Percentiles rank a stretch among this genome's conserved stretches.
These are phyloP conservation scores for Coptotermes formosanus DNA, from an alignment of 1,140 invertebrate species.

Conservation along the genomic window DNA sequence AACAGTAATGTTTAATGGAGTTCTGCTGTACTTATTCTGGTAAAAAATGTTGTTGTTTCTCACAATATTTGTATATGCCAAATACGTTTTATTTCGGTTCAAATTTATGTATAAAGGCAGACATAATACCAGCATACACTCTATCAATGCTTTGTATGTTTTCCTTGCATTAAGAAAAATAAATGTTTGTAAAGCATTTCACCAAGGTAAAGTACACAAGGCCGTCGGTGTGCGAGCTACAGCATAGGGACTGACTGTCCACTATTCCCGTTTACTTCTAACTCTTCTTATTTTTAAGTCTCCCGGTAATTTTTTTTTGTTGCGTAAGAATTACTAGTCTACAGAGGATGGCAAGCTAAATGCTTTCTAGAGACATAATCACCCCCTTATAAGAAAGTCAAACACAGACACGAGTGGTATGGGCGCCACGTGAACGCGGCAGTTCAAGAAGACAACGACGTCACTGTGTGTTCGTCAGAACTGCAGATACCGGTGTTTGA, in stretches of 20 bases:
- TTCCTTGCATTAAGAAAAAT: conserved; percentile 5
- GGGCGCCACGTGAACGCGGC: neutral
- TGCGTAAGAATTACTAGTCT: neutral
- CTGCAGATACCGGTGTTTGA: neutral
- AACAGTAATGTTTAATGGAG: too few species aligned
- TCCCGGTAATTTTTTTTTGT: neutral
- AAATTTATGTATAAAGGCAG: neutral
- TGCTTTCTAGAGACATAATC: neutral
- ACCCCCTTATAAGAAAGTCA: conserved; percentile 16
- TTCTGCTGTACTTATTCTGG: too few species aligned
- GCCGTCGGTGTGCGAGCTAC: neutral
- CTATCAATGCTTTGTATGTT: conserved; percentile 8
- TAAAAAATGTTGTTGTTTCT: too few species aligned
- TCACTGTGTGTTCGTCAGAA: neutral
- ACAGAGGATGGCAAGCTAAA: neutral
- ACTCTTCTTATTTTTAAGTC: neutral
- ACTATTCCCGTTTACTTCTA: neutral
- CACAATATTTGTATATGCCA: too few species aligned
- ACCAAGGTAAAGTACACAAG: neutral
- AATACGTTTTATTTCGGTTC: neutral
- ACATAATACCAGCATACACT: neutral
- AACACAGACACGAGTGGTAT: neutral
- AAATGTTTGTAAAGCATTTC: neutral
- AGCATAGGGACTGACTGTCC: neutral
- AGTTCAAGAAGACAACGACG: neutral